Evolutionary conservation across 2,113 vertebrate species (phyloP), one percentile per base, ranked within the genome.

Genomic region (Pogona vitticeps): DNA sequence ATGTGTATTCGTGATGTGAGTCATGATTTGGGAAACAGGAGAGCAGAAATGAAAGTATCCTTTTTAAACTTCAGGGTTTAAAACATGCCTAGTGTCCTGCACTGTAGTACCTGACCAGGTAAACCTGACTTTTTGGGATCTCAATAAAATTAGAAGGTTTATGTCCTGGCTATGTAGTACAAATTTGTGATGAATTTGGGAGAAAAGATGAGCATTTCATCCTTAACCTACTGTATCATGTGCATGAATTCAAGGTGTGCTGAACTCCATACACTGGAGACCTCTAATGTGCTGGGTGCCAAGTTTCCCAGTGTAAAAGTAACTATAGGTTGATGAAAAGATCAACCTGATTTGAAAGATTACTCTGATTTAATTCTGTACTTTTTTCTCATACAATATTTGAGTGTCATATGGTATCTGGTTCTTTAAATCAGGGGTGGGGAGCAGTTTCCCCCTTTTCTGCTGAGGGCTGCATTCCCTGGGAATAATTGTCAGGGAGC

Each of bases 351-450:
- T 90, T 92, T 36, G 91, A 92, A 52, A 56, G 33, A 93, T 88
- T 94, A 93, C 76, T 94, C 87, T 89, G 71, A 90, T 79, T 92
- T 90, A 89, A 91, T 88, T 93, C 93, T 86, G 93, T 88, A 92
- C 95, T 93, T 94, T 89, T n/a, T 91, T 94, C 91, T 94, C 92
- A 92, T 90, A 91, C 92, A 95, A 94, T 93, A 65, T 85, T 89
- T 14, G 2, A 68, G 89, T 82, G 88, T 94, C 91, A 91, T 91
- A 83, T 80, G 91, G 88, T 80, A 88, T 77, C 86, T 83, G 92
- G 86, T 78, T 72, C 86, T 92, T 87, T 26, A 82, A 81, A 82
- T 68, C 31, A 52, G 80, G 61, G 63, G 42, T 65, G 80, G 80
- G 63, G n/a, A 52, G 10, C 40, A 14, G n/a, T 28, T 63, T 33